Evolutionary conservation across 2,113 vertebrate species (phyloP), one percentile per base, ranked within the genome.

Genomic region (Paracanthobrama guichenoti): DNA sequence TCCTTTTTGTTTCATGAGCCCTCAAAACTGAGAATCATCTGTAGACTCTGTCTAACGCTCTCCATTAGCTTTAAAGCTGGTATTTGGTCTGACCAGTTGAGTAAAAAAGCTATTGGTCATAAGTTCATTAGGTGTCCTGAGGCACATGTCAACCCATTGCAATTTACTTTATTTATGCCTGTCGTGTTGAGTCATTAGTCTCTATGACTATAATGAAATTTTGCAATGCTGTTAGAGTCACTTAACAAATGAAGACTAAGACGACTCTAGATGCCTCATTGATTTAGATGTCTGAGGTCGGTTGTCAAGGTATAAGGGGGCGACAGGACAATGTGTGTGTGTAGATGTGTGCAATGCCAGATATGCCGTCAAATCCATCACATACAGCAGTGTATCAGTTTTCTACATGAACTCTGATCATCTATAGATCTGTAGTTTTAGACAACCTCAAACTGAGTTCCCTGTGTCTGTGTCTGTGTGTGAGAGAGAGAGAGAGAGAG

Each of bases 371-470:
- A 86, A 80, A 73, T 83, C 84, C 83, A 69, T 84, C 60, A 82
- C 44, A 20, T 59, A 39, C 28, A 78, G 79, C 88, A 57, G 84
- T 89, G 86, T 85, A 89, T 91, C 83, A 81, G 35, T 82, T 88
- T 88, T 55, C 88, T 82, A 69, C 57, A 42, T 26, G 66, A 64
- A 86, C 79, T 77, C 86, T 39, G 82, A 80, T 77, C 20, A 79
- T 28, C 59, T 79, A 78, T 88, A 86, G 62, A 85, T 79, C 81
- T 85, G 81, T 48, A 84, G 86, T 84, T 88, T 69, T 60, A 80
- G 81, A 74, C 82, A 72, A 64, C 39, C 26, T 78, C 60, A 80
- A 79, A 72, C 64, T 79, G 79, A 84, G 71, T 81, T 82, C 10
- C 12, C 64, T 44, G 28, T 71, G 67, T 69, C 74, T 69, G 46